These are phyloP conservation scores for Cotesia glomerata DNA, from an alignment of 1,140 invertebrate genomes.

Conservation along the genomic window DNA sequence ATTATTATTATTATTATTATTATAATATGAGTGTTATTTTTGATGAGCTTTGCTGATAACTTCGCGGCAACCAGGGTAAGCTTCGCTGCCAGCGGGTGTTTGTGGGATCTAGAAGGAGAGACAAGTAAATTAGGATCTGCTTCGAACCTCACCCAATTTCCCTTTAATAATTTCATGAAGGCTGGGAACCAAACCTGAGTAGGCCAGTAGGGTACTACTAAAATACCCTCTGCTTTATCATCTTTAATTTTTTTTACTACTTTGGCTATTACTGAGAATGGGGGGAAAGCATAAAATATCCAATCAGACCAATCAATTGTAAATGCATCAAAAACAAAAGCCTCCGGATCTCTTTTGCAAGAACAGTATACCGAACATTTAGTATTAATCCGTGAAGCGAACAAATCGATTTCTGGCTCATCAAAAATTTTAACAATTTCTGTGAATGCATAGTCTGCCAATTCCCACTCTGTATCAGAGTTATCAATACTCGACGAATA, in stretches of 20 bases:
- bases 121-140: slow-evolving; percentile 4
- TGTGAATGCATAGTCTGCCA: slow-evolving; percentile 18
- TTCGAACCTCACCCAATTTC: not conserved
- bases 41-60: no score
- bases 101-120: slow-evolving; percentile 26
- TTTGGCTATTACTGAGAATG: not conserved
- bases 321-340: not conserved
- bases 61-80: no score
- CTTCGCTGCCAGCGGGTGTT: no score
- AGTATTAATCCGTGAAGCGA: not conserved
- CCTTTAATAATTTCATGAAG: slow-evolving; percentile 10
- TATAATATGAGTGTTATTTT: no score
- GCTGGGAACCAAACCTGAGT: slow-evolving; percentile 44
- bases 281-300: not conserved
- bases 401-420: not conserved
- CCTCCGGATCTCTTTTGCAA: not conserved
- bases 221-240: slow-evolving; percentile 35
- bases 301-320: not conserved
- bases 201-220: slow-evolving; percentile 45
- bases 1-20: no score
- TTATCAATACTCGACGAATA: slow-evolving; percentile 32
- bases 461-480: slow-evolving; percentile 24
- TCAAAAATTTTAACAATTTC: slow-evolving; percentile 15
- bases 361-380: slow-evolving; percentile 17
- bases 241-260: slow-evolving; percentile 29